phyloP scores from a whole-genome alignment of 2,113 vertebrate species.

The Phalacrocorax pelagicus region DNA sequence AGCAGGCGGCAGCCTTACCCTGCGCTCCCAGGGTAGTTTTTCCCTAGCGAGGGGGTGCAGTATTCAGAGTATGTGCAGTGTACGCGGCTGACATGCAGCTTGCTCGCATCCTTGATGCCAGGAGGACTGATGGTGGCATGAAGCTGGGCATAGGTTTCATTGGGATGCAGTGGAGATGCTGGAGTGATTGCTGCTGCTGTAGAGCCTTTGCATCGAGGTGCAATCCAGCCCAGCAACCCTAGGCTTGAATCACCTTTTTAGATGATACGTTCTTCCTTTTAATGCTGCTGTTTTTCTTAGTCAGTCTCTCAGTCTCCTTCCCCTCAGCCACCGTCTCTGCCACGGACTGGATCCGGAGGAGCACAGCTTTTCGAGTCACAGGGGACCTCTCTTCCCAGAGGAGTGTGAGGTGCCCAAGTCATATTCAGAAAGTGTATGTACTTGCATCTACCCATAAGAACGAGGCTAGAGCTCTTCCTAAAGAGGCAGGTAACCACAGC shows the following conservation, averaged over 20 bases:
- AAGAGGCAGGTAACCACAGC: neutral
- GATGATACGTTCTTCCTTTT: neutral
- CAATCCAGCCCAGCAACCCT: neutral
- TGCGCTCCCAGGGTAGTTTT: rapidly evolving
- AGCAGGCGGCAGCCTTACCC: neutral
- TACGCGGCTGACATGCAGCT: rapidly evolving
- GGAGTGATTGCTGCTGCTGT: neutral
- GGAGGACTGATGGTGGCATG: rapidly evolving
- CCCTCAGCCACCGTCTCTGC: neutral
- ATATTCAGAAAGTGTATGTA: neutral
- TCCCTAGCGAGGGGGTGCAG: neutral
- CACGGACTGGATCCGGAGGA: neutral
- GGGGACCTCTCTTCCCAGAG: neutral
- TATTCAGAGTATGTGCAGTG: rapidly evolving
- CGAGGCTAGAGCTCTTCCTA: neutral
- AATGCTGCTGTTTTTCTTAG: neutral
- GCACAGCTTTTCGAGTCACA: rapidly evolving
- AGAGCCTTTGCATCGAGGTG: neutral
- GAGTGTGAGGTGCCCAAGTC: neutral
- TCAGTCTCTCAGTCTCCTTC: neutral
- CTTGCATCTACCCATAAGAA: neutral
- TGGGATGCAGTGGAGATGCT: neutral
- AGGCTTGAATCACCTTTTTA: constrained; percentile 22
- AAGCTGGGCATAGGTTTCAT: neutral
- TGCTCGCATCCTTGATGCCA: rapidly evolving